These are phyloP conservation scores for Melieria omissa DNA, from an alignment of 2,888 invertebrate genomes.

Conservation along the genomic window DNA sequence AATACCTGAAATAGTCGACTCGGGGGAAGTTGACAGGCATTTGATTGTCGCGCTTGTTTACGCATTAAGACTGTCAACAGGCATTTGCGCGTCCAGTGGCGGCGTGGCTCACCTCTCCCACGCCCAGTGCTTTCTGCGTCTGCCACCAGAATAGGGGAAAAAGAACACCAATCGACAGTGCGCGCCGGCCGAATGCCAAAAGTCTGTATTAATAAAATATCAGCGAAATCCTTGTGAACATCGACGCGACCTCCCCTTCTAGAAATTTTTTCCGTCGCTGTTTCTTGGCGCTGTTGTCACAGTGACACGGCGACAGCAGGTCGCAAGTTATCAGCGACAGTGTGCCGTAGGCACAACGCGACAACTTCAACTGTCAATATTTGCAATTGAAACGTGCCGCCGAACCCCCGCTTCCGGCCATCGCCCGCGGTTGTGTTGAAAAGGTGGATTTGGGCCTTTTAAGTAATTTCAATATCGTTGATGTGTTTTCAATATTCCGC, in stretches of 20 bases:
- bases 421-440: conserved; percentile 7
- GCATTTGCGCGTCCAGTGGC: not conserved
- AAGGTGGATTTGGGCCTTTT: conserved; percentile 30
- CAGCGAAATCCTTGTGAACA: conserved; percentile 1
- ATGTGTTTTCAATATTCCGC: conserved; percentile 31
- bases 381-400: conserved; percentile 4
- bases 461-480: conserved; percentile 36
- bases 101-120: no score
- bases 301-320: conserved; percentile 23
- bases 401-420: not conserved
- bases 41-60: conserved; percentile 2
- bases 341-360: conserved; percentile 18
- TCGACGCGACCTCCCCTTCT: not conserved
- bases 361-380: conserved; percentile 36
- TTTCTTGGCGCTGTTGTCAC: conserved; percentile 18
- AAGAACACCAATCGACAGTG: not conserved
- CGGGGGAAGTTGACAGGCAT: not conserved
- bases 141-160: not conserved
- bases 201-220: conserved; percentile 25
- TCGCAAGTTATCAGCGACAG: not conserved
- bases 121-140: no score
- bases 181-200: not conserved
- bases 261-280: not conserved
- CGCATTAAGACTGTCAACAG: conserved; percentile 10
- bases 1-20: no score